Percentiles rank a stretch among this genome's conserved stretches.
These are phyloP conservation scores for Cosmia pyralina DNA, from an alignment of 2,888 invertebrate species.

Conservation along the genomic window DNA sequence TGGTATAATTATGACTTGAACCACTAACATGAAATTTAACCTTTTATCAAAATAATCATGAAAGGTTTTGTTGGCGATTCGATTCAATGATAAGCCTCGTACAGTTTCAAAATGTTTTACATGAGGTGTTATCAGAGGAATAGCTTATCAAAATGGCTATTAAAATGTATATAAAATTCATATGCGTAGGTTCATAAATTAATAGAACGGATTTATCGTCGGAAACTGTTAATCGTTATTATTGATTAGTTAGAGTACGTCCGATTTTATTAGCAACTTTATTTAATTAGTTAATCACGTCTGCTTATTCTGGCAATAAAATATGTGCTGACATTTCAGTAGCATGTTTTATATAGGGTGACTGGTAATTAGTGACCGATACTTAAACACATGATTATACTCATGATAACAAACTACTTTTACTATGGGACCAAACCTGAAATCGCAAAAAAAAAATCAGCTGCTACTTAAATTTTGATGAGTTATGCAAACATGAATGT, in stretches of 20 bases:
- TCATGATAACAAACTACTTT: too few relatives aligned
- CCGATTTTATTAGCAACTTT: not conserved
- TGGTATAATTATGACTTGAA: not conserved
- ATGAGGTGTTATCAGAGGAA: conserved; percentile 33
- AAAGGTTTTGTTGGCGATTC: not conserved
- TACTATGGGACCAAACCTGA: too few relatives aligned
- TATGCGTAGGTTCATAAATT: not conserved
- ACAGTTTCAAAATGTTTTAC: conserved; percentile 3
- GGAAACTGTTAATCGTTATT: conserved; percentile 13
- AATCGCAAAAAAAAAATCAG: too few relatives aligned
- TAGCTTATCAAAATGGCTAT: conserved; percentile 39
- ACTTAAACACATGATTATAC: too few relatives aligned
- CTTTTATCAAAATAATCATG: not conserved
- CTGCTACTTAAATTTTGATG: too few relatives aligned
- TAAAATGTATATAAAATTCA: conserved; percentile 20
- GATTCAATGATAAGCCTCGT: not conserved
- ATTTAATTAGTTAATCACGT: not conserved
- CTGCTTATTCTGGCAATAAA: not conserved
- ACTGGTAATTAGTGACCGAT: too few relatives aligned
- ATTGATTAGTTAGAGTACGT: not conserved
- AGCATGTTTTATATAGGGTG: not conserved
- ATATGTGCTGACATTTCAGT: conserved; percentile 5
- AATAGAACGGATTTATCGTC: not conserved
- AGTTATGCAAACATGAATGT: too few relatives aligned
- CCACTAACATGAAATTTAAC: not conserved